These are phyloP conservation scores for Chloromyia formosa DNA, from an alignment of 2,888 invertebrate genomes.

Conservation along the genomic window DNA sequence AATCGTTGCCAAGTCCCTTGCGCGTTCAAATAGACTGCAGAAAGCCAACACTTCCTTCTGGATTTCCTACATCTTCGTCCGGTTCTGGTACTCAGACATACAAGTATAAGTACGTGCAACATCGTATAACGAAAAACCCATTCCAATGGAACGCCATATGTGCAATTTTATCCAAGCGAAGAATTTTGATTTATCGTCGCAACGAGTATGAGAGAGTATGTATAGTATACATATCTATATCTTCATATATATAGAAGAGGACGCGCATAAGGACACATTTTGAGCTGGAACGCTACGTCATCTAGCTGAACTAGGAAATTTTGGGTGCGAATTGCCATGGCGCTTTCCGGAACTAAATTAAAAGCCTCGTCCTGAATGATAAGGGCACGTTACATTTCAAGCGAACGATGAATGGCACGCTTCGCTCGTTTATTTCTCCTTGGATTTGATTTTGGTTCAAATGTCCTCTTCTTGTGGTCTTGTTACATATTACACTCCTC, in stretches of 20 bases:
- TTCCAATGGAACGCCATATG: neutral
- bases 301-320: neutral
- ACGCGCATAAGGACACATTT: neutral
- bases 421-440: neutral
- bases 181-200: constrained; percentile 12
- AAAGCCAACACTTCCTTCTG: too few relatives aligned
- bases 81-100: too few relatives aligned
- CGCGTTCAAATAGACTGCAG: too few relatives aligned
- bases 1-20: too few relatives aligned
- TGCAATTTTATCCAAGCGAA: constrained; percentile 13
- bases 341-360: constrained; percentile 32
- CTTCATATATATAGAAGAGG: neutral
- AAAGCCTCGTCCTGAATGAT: constrained; percentile 27
- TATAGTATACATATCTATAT: too few relatives aligned
- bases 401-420: constrained; percentile 1
- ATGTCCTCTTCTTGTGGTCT: neutral
- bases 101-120: too few relatives aligned
- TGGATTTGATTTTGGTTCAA: neutral
- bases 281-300: neutral
- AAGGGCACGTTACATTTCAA: neutral
- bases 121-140: neutral
- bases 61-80: too few relatives aligned
- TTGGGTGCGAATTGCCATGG: constrained; percentile 6
- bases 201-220: too few relatives aligned
- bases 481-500: neutral